Evolutionary conservation across 1,140 invertebrate species (phyloP), one percentile per base, ranked within the genome.

Genomic region (Sycobia sp.): DNA sequence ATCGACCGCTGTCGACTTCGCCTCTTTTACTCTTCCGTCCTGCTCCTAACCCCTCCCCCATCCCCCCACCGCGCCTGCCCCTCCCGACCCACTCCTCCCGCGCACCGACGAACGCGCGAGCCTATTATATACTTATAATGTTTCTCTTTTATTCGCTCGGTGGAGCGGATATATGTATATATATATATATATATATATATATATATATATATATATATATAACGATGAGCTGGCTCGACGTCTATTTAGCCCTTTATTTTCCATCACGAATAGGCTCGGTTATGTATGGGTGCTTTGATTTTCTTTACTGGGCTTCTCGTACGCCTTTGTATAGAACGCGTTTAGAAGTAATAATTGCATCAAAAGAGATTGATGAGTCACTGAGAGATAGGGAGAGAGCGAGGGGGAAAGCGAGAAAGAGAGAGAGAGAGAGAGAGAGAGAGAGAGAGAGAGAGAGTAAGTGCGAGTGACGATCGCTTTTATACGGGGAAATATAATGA

Each of bases 1-100:
- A 67, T 76, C 70, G 71, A 75, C 71, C 70, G 68, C 34, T 29
- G 36, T 20, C 10, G 36, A 8, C n/a, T 32, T 13, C 14, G 4
- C 34, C 27, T 44, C 34, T 27, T 10, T 8, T 11, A 22, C 11
- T 47, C 16, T 46, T 11, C 18, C 27, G 10, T 34, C n/a, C n/a
- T n/a, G n/a, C n/a, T 3, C 51, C 10, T 59, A 25, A 3, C 18
- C 18, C 16, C 22, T 16, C 46, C 27, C n/a, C 11, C 7, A 18
- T 16, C 13, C 13, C 32, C n/a, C n/a, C n/a, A n/a, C n/a, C n/a
- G n/a, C n/a, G n/a, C n/a, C n/a, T 41, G 9, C 32, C 32, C 38
- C 23, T 9, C 44, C 20, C 20, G 25, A 36, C n/a, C n/a, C n/a
- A n/a, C n/a, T n/a, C n/a, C n/a, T n/a, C n/a, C n/a, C n/a, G n/a